Base-by-base conservation (phyloP, 2,888 invertebrate species). In the Caenorhabditis sp. region DNA sequence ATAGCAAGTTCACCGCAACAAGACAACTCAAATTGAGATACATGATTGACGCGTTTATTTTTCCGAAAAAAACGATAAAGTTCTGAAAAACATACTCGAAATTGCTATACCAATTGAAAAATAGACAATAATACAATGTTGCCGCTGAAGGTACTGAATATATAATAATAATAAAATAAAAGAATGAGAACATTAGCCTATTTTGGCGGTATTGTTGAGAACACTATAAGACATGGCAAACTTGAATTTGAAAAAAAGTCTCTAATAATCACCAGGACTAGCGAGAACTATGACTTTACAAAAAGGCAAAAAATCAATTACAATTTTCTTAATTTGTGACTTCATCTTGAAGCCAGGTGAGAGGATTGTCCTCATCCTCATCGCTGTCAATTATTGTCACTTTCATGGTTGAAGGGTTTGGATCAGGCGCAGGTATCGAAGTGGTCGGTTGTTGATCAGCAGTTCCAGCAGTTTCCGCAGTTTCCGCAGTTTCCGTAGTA, bases 1-100 rank as follows among this genome's bases (percentile, higher is more conserved):
- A 32, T 18, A 47, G 56, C 58, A 26, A 65, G 74, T 65, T 60
- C 53, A 67, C 53, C 61, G 67, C 67, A 15, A 44, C 55, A 18
- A 64, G 47, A 58, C 24, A 44, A 28, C 32, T 47, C 35, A 56
- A 28, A 15, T 15, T 1, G 15, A n/a, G 55, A 28, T 40, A 40
- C 40, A 40, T 11, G 13, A 40, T 11, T 11, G 13, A 40, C 13
- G 40, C 40, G 47, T 47, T 47, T 20, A 47, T 47, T 47, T 2
- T 9, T 47, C 18, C 4, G 40, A 6, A 15, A 40, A n/a, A 47
- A 47, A 18, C 5, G 20, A 18, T n/a, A 18, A 18, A 20, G 18
- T 18, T 47, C n/a, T 47, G 18, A 47, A 47, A 47, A 47, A 20
- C 13, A n/a, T 6, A 47, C 47, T 18, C 47, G 20, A 18, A 18